A percentile compares a stretch with the other conserved stretches of the same genome.
phyloP scores from a whole-genome alignment of 2,888 invertebrate genomes.

The Dryobotodes eremita region DNA sequence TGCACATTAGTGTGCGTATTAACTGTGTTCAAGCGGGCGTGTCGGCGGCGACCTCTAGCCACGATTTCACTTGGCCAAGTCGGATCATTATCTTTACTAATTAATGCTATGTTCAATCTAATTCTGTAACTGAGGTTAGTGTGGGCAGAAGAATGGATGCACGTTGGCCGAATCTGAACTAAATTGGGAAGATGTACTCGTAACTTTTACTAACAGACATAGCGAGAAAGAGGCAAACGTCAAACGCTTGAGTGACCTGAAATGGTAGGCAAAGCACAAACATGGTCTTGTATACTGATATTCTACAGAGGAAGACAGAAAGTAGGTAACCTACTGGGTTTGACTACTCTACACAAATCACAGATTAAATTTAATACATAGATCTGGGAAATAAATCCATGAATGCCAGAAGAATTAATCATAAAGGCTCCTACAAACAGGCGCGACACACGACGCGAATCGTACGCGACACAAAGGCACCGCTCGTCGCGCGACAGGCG shows the following conservation, averaged over 20 bases:
- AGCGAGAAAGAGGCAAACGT: not conserved
- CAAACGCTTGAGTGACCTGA: not conserved
- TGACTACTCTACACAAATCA: not conserved
- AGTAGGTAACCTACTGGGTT: not conserved
- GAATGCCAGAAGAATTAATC: not conserved
- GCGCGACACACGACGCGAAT: too few species aligned
- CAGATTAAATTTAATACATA: too few species aligned
- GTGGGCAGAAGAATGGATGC: slow-evolving; percentile 24
- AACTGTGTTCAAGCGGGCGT: slow-evolving; percentile 58
- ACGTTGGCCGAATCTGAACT: not conserved
- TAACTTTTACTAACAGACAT: not conserved
- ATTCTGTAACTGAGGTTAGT: slow-evolving; percentile 46
- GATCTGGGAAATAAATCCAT: not conserved
- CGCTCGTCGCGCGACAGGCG: too few species aligned
- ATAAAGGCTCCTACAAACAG: too few species aligned
- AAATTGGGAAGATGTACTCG: not conserved
- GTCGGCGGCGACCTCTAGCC: slow-evolving; percentile 65
- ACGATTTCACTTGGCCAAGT: slow-evolving; percentile 68
- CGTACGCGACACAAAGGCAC: too few species aligned
- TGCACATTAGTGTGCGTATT: slow-evolving; percentile 51
- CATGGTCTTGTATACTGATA: not conserved
- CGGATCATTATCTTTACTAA: slow-evolving; percentile 66
- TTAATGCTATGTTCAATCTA: slow-evolving; percentile 59
- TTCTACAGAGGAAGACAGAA: not conserved
- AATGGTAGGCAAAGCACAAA: not conserved